phyloP scores from a whole-genome alignment of 2,888 invertebrate species.

The Ametastegia equiseti region DNA sequence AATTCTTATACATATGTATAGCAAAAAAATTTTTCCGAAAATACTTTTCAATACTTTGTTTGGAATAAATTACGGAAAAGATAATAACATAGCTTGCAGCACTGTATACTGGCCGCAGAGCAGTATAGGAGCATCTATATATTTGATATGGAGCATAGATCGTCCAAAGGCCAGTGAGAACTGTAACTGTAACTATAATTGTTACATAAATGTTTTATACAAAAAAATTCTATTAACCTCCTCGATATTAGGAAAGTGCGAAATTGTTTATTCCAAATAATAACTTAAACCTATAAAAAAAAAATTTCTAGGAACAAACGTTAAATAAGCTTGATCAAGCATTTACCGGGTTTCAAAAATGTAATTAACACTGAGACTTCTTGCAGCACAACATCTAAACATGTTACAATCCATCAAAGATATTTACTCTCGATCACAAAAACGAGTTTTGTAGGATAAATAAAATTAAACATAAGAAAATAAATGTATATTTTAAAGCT shows the following conservation, averaged over 20 bases:
- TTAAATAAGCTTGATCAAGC: neutral
- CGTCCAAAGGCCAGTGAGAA: conserved; percentile 47
- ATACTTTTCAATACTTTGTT: neutral
- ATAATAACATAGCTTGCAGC: conserved; percentile 46
- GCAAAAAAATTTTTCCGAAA: neutral
- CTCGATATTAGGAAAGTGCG: neutral
- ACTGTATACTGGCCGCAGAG: conserved; percentile 59
- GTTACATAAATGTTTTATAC: neutral
- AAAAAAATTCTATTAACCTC: conserved; percentile 1
- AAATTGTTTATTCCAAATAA: conserved; percentile 50
- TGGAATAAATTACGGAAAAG: neutral
- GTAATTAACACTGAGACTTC: neutral
- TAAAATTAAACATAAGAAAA: neutral
- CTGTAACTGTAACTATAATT: conserved; percentile 11
- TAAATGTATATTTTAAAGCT: neutral
- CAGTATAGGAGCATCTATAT: conserved; percentile 55
- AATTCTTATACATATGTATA: neutral
- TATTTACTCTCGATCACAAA: neutral
- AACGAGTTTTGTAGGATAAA: neutral
- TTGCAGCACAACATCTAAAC: neutral
- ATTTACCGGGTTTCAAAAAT: neutral
- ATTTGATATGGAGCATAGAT: conserved; percentile 47
- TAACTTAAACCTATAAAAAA: conserved; percentile 35
- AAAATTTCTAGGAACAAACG: conserved; percentile 29
- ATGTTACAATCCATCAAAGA: neutral